These are phyloP conservation scores for Aethes cnicana DNA, from an alignment of 2,888 invertebrate species.

Conservation along the genomic window DNA sequence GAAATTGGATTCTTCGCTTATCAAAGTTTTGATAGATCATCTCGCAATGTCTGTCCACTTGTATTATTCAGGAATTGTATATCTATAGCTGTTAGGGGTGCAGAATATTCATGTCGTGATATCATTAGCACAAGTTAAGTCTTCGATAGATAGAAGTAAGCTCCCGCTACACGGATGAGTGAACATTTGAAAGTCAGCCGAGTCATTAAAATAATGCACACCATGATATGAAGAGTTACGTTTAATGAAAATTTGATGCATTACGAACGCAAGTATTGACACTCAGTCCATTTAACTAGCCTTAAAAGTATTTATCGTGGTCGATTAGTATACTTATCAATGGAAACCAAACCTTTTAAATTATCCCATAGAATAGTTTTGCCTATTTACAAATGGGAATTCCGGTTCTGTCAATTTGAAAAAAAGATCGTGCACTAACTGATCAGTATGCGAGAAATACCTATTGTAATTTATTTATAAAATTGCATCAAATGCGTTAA, in stretches of 20 bases:
- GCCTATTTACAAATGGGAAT: slow-evolving; percentile 10
- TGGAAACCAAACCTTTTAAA: too few relatives aligned
- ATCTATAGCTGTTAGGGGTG: slow-evolving; percentile 47
- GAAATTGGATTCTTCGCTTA: slow-evolving; percentile 68
- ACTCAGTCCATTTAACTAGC: too few relatives aligned
- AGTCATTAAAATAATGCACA: too few relatives aligned
- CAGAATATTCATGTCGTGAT: slow-evolving; percentile 59
- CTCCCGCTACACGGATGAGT: slow-evolving; percentile 11
- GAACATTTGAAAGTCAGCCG: too few relatives aligned
- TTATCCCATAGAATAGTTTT: too few relatives aligned
- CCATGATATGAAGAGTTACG: too few relatives aligned
- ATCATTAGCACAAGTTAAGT: slow-evolving; percentile 60
- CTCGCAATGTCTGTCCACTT: slow-evolving; percentile 74
- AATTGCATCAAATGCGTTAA: slow-evolving; percentile 44
- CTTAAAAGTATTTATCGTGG: too few relatives aligned
- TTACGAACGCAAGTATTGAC: too few relatives aligned
- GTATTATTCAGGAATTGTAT: slow-evolving; percentile 51
- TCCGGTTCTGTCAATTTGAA: slow-evolving; percentile 5
- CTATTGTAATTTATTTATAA: slow-evolving; percentile 31
- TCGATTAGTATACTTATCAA: too few relatives aligned
- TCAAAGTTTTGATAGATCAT: slow-evolving; percentile 60
- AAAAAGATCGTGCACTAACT: not conserved
- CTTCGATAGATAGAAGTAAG: slow-evolving; percentile 53
- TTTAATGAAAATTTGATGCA: too few relatives aligned
- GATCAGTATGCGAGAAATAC: slow-evolving; percentile 17